A percentile compares a stretch with the other conserved stretches of the same genome.
Conservation (phyloP, 2,797 vertebrate species). For the Sciaenops ocellatus region DNA sequence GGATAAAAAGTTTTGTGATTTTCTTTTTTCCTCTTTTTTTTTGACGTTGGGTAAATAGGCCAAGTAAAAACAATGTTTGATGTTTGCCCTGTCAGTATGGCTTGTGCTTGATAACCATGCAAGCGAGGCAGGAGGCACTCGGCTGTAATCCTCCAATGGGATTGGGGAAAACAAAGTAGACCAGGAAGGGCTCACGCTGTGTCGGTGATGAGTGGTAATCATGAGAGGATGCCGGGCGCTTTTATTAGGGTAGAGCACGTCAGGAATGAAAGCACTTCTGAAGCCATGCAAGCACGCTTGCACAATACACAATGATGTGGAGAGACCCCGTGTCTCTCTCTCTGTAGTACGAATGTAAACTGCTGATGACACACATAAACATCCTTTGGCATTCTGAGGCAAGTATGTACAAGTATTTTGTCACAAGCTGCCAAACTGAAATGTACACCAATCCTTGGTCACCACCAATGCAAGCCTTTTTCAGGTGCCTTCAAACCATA, state of each 20-base stretch:
- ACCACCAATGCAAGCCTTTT: not conserved
- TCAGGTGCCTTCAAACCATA: not conserved
- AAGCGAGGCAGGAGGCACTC: constrained; percentile 36
- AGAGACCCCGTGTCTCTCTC: not conserved
- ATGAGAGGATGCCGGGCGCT: constrained; percentile 37
- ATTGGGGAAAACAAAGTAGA: constrained; percentile 52
- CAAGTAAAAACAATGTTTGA: constrained; percentile 41
- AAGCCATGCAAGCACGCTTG: not conserved
- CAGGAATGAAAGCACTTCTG: constrained; percentile 25
- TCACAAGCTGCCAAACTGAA: not conserved
- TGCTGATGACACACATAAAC: not conserved
- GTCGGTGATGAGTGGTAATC: constrained; percentile 49
- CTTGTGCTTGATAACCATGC: constrained; percentile 48
- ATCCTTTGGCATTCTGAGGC: not conserved
- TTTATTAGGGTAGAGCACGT: constrained; percentile 39
- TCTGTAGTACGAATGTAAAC: not conserved
- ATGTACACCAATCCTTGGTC: too few relatives aligned
- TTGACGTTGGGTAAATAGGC: constrained; percentile 35
- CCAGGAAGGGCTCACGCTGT: constrained; percentile 47
- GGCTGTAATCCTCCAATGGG: constrained; percentile 46
- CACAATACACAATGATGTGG: not conserved
- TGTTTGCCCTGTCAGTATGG: constrained; percentile 59
- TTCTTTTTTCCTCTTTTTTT: not conserved
- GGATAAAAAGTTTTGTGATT: constrained; percentile 39
- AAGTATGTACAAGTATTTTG: not conserved